A percentile compares a stretch with the other conserved stretches of the same genome.
Conservation (phyloP, 2,797 vertebrate genomes). For the Hydrophis major region DNA sequence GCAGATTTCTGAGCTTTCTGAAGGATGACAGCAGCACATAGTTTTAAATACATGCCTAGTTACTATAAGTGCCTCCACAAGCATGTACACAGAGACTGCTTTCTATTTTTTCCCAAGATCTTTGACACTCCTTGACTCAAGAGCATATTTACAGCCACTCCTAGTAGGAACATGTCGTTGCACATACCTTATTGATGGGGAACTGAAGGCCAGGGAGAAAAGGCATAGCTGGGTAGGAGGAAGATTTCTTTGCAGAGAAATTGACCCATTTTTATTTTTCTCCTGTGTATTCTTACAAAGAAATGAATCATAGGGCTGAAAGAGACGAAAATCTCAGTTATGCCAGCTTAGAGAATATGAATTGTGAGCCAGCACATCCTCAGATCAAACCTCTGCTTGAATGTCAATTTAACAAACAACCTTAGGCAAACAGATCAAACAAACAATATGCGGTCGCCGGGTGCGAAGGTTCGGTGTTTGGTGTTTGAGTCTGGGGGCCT, state of each 20-base stretch:
- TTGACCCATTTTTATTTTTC: neutral
- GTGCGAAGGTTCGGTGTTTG: too few species aligned
- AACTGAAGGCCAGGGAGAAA: neutral
- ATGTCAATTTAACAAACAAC: neutral
- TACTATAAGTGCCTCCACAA: neutral
- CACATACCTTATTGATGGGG: neutral
- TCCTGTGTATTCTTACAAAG: neutral
- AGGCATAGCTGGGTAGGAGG: neutral
- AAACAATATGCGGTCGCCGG: neutral
- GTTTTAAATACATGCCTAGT: constrained; percentile 28
- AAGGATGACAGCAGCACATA: constrained; percentile 8
- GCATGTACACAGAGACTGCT: neutral
- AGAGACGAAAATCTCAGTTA: neutral
- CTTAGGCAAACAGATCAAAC: neutral
- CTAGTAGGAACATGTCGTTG: constrained; percentile 15
- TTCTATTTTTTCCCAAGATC: constrained; percentile 18
- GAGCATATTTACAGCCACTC: neutral
- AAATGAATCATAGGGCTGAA: neutral
- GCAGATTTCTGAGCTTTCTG: constrained; percentile 8
- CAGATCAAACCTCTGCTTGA: neutral
- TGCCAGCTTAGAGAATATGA: neutral
- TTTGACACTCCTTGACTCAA: neutral
- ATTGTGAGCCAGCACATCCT: neutral
- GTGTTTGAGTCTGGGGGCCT: too few species aligned
- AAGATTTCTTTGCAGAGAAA: neutral